Evolutionary conservation across 2,888 invertebrate genomes (phyloP), one percentile per base, ranked within the genome.

Genomic region (Globia sparganii): DNA sequence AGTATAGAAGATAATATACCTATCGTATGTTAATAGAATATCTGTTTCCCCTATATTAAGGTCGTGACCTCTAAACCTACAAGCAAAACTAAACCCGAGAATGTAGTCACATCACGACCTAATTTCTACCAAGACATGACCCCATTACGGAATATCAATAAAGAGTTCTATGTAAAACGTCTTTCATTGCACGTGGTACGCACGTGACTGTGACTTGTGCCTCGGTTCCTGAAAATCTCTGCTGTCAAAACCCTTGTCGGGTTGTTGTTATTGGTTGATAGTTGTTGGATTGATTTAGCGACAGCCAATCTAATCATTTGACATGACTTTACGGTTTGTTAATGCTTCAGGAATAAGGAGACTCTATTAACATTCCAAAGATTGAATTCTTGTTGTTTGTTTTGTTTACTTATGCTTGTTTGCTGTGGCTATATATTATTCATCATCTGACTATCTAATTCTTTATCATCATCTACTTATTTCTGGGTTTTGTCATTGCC

Each of bases 91-190:
- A 62, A 83, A 75, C 62, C 72, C 58, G 37, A 72, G 62, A 65
- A 46, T 68, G 69, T 77, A 74, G 71, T 83, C 81, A 81, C 66
- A 81, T 62, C 83, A 59, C 53, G 83, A 65, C 83, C 83, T 86
- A 78, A 84, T 83, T 84, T 64, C 74, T 70, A 21, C 62, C 68
- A 72, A 49, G 34, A 25, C 49, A 72, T 75, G 86, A 69, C 83
- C 86, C 59, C 64, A 82, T 75, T 84, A 72, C 65, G 5, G 37
- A 77, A 72, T 74, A 68, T 75, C 73, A 82, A 75, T 78, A 83
- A 72, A 82, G n/a, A 81, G 49, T 80, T 68, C 40, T 62, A 74
- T 81, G 75, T 72, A n/a, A 80, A 70, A 62, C 61, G 37, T 70
- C 56, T 72, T 65, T 31, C 37, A n/a, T 43, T 31, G 66, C 53